A percentile compares a stretch with the other conserved stretches of the same genome.
Conservation (phyloP, 2,113 vertebrate species). For the Elgaria multicarinata region DNA sequence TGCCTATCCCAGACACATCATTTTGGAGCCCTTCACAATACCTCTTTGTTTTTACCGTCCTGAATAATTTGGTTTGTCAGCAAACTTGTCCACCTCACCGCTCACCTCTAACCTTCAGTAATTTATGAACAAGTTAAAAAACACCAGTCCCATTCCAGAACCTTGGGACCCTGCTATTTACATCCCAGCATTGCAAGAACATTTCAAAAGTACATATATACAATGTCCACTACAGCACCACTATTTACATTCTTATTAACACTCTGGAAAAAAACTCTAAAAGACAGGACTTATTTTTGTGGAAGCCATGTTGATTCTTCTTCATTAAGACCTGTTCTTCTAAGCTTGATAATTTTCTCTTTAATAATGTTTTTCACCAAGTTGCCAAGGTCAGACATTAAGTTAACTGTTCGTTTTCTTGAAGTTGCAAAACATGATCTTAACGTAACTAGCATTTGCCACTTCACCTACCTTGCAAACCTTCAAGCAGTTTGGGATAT, state of each 20-base stretch:
- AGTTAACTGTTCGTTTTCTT: background rate
- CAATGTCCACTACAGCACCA: background rate
- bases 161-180: no score
- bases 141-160: no score
- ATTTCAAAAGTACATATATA: background rate
- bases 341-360: background rate
- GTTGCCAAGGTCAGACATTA: background rate
- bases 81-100: no score
- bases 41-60: no score
- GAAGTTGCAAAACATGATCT: background rate
- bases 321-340: background rate
- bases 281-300: background rate
- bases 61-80: no score
- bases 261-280: background rate
- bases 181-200: background rate
- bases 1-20: background rate
- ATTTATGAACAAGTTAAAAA: no score
- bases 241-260: background rate
- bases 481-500: conserved; percentile 94
- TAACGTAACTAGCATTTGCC: background rate
- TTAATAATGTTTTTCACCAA: background rate
- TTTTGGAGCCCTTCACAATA: background rate
- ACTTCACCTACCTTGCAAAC: conserved; percentile 86
- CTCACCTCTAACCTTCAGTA: no score
- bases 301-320: background rate